phyloP scores from a whole-genome alignment of 2,797 vertebrate genomes.

The Spea hammondii region DNA sequence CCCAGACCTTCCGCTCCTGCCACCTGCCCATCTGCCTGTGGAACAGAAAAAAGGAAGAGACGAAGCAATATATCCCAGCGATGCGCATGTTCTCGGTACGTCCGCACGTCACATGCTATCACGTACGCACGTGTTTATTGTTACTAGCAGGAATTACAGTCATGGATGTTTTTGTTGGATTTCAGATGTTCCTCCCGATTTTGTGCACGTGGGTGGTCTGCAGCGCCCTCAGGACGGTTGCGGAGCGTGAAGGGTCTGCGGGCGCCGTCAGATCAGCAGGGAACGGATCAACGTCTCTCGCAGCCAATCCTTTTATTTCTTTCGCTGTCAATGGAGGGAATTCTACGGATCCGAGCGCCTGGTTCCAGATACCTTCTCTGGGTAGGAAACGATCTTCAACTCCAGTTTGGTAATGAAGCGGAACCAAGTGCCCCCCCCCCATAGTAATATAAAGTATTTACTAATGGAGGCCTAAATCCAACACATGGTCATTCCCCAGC shows the following conservation, averaged over 20 bases:
- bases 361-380: constrained; percentile 73
- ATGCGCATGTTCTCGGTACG: constrained; percentile 74
- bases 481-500: too few species aligned
- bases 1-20: constrained; percentile 73
- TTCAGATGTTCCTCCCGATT: constrained; percentile 74
- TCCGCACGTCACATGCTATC: not conserved
- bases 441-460: too few species aligned
- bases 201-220: constrained; percentile 67
- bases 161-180: constrained; percentile 19
- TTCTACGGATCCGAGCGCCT: constrained; percentile 56
- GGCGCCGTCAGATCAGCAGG: not conserved
- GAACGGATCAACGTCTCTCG: not conserved
- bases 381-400: constrained; percentile 60
- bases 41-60: constrained; percentile 12
- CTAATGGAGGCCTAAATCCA: too few species aligned
- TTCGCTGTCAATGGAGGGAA: constrained; percentile 55
- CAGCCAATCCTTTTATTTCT: not conserved
- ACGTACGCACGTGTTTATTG: not conserved
- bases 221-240: constrained; percentile 60
- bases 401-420: too few species aligned
- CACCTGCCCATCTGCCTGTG: constrained; percentile 58
- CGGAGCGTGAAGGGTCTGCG: constrained; percentile 50
- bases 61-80: constrained; percentile 47
- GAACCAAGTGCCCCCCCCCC: too few species aligned
- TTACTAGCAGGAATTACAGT: not conserved